phyloP scores from a whole-genome alignment of 2,888 invertebrate species.

The Ectropis crepuscularia region DNA sequence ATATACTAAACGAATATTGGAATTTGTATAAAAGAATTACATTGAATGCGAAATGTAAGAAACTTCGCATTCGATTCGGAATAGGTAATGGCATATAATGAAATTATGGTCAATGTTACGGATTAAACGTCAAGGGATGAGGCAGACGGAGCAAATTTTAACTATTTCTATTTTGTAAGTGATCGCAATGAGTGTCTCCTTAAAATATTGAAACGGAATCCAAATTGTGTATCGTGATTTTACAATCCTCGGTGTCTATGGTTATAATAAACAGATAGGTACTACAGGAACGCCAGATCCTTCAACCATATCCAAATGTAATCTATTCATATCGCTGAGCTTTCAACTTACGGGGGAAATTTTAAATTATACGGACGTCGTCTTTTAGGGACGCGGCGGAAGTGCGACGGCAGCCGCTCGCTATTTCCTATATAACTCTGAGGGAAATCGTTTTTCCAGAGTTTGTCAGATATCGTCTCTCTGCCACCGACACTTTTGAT shows the following conservation, averaged over 20 bases:
- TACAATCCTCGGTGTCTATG: constrained; percentile 43
- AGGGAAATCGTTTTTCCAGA: constrained; percentile 34
- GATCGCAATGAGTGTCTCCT: constrained; percentile 34
- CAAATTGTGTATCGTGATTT: constrained; percentile 38
- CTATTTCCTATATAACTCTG: constrained; percentile 35
- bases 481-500: constrained; percentile 21
- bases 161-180: constrained; percentile 25
- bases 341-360: constrained; percentile 45
- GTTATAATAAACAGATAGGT: constrained; percentile 45
- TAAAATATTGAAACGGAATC: constrained; percentile 29
- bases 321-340: constrained; percentile 65
- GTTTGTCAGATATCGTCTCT: constrained; percentile 25
- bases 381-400: constrained; percentile 32
- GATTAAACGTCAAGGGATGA: constrained; percentile 3
- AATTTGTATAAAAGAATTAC: constrained; percentile 26
- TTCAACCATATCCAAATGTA: constrained; percentile 57
- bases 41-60: constrained; percentile 19
- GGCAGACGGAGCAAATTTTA: constrained; percentile 9
- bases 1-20: constrained; percentile 23
- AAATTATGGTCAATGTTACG: constrained; percentile 3
- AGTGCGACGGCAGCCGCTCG: constrained; percentile 33
- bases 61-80: constrained; percentile 10
- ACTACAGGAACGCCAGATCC: constrained; percentile 39
- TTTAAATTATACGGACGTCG: constrained; percentile 40
- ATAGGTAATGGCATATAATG: constrained; percentile 6